Evolutionary conservation across 2,113 vertebrate genomes (phyloP), one percentile per base, ranked within the genome.

Genomic region (Perccottus glenii): DNA sequence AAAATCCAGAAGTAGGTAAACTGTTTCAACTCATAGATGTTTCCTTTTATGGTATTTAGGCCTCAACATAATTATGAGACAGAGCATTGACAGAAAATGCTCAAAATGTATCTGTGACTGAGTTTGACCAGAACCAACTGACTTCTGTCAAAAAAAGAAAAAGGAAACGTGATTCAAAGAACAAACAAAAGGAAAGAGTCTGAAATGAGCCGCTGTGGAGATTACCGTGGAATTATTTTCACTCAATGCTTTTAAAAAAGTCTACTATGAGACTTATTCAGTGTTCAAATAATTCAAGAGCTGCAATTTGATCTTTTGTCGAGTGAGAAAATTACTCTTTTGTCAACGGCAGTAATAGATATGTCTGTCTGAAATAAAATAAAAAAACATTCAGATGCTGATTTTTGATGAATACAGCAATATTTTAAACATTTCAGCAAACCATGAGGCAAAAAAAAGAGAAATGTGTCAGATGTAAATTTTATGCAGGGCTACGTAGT

Each of bases 201-300:
- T 32, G 42, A 78, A 65, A 68, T 19, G 27, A 66, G 50, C 6
- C 33, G 44, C 58, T 49, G 42, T 43, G 9, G 55, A 70, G 52
- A 40, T 38, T 32, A 16, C n/a, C n/a, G n/a, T n/a, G n/a, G n/a
- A 51, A 73, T 60, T 49, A 72, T 67, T 62, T 38, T 44, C 60
- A 42, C 64, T 67, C 33, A 8, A 65, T 71, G 33, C 2, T 48
- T 69, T 68, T 50, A 72, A 81, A 73, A 69, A 77, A 55, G 35
- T 19, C 42, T 57, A 14, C 27, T 61, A 38, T 67, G 35, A 64
- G 49, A 68, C 56, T 32, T 50, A 76, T 60, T 66, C 57, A 32
- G 38, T 61, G 60, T 71, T 71, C 32, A 66, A 67, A 72, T 65
- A 53, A 42, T 49, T 44, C 33, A 64, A 53, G 35, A 15, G 57